Evolutionary conservation across 2,797 vertebrate genomes (phyloP).

Genomic region (Xerus rutilus): DNA sequence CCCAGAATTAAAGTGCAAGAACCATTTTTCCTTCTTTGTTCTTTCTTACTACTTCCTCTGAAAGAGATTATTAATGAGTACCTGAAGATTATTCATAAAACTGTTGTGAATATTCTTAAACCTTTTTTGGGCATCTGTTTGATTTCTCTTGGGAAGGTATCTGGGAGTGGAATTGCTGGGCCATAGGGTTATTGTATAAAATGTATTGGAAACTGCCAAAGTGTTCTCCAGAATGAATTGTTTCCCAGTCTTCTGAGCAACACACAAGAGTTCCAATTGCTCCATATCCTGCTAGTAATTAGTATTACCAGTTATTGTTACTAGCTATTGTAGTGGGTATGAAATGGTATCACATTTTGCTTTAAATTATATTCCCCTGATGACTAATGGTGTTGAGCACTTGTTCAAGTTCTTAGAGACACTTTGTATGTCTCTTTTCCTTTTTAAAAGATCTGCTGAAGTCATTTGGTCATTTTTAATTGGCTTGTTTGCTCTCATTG

Average conservation of each 20-base stretch:
- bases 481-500: background rate
- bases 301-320: background rate
- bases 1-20: background rate
- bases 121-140: background rate
- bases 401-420: background rate
- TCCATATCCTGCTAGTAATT: background rate
- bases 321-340: background rate
- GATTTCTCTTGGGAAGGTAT: background rate
- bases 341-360: constrained; percentile 4
- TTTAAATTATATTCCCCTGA: constrained; percentile 37
- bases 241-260: constrained; percentile 24
- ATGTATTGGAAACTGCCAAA: background rate
- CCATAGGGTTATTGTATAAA: constrained; percentile 6
- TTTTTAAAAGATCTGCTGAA: constrained; percentile 11
- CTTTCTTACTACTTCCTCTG: constrained; percentile 3
- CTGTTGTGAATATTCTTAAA: background rate
- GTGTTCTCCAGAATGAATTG: background rate
- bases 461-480: constrained; percentile 15
- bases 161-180: background rate
- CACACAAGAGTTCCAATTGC: background rate
- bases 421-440: background rate
- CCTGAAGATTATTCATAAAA: constrained; percentile 45
- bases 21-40: constrained; percentile 54
- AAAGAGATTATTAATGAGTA: background rate
- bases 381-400: background rate